These are phyloP conservation scores for Fabriciana adippe DNA, from an alignment of 2,888 invertebrate species.

Conservation along the genomic window DNA sequence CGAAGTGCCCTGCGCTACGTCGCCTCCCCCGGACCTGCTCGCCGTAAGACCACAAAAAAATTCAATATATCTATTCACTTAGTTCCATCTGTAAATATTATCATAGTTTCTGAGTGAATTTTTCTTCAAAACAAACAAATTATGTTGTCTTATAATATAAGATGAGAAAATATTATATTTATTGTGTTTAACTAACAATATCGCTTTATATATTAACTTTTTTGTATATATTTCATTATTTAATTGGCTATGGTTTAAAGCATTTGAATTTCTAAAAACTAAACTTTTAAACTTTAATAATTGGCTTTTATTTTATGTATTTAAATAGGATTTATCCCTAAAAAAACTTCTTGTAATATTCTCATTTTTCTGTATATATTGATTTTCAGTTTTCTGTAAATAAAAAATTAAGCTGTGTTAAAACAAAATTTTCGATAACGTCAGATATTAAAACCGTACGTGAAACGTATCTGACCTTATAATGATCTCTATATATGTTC, in stretches of 20 bases:
- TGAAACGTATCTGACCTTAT: too few relatives aligned
- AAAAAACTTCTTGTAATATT: too few relatives aligned
- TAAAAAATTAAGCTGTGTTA: too few relatives aligned
- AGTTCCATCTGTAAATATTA: constrained; percentile 29
- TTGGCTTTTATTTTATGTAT: too few relatives aligned
- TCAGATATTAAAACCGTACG: too few relatives aligned
- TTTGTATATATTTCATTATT: constrained; percentile 17
- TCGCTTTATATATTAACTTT: constrained; percentile 19
- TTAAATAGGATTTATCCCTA: too few relatives aligned
- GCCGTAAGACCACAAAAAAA: constrained; percentile 54
- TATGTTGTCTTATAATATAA: not conserved
- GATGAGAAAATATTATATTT: not conserved
- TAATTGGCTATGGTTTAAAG: not conserved
- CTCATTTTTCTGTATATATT: too few relatives aligned
- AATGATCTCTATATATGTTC: too few relatives aligned
- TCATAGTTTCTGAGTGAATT: constrained; percentile 18
- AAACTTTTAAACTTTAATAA: not conserved
- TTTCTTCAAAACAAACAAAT: not conserved
- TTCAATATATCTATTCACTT: constrained; percentile 23
- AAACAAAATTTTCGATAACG: too few relatives aligned
- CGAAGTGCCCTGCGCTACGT: constrained; percentile 56
- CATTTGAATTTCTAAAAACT: not conserved
- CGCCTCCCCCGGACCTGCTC: constrained; percentile 49
- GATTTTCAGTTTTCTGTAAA: too few relatives aligned
- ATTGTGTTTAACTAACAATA: constrained; percentile 3